A percentile compares a stretch with the other conserved stretches of the same genome.
Evolutionary conservation across 2,888 invertebrate species (phyloP).

Genomic region (Hemithea aestivaria): DNA sequence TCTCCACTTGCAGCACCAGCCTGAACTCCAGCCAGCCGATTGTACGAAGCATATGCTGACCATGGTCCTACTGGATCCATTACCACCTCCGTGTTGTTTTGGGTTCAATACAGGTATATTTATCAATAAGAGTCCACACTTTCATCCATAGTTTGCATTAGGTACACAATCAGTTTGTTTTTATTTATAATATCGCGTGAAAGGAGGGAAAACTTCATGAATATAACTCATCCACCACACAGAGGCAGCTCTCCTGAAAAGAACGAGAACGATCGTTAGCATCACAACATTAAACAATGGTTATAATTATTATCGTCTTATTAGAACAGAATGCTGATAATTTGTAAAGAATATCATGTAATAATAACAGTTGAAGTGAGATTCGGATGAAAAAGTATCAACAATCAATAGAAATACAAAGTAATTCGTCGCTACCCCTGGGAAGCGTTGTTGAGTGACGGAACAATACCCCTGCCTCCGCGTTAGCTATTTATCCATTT

Average conservation of each 20-base stretch:
- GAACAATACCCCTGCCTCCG: slow-evolving; percentile 24
- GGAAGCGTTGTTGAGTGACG: slow-evolving; percentile 66
- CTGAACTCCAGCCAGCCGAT: slow-evolving; percentile 86
- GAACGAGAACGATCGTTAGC: slow-evolving; percentile 46
- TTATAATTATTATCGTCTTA: slow-evolving; percentile 20
- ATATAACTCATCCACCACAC: slow-evolving; percentile 50
- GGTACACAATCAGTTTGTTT: slow-evolving; percentile 53
- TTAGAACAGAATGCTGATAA: slow-evolving; percentile 19
- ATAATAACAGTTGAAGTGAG: slow-evolving; percentile 3
- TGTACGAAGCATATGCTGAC: slow-evolving; percentile 90
- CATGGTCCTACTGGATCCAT: slow-evolving; percentile 96
- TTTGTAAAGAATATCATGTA: neutral
- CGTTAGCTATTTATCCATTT: slow-evolving; percentile 24
- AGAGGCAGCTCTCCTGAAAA: slow-evolving; percentile 65
- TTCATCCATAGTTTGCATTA: slow-evolving; percentile 74
- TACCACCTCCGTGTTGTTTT: slow-evolving; percentile 75
- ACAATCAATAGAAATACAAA: slow-evolving; percentile 33
- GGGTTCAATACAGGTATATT: slow-evolving; percentile 63
- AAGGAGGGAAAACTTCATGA: slow-evolving; percentile 56
- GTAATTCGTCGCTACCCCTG: slow-evolving; percentile 66
- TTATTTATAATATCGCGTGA: slow-evolving; percentile 56
- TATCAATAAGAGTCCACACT: slow-evolving; percentile 75
- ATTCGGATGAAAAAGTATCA: slow-evolving; percentile 11
- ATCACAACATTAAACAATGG: slow-evolving; percentile 16
- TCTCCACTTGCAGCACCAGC: slow-evolving; percentile 83